Evolutionary conservation across 1,140 invertebrate species (phyloP), one percentile per base, ranked within the genome.

Genomic region (Drosophila quadrilineata): DNA sequence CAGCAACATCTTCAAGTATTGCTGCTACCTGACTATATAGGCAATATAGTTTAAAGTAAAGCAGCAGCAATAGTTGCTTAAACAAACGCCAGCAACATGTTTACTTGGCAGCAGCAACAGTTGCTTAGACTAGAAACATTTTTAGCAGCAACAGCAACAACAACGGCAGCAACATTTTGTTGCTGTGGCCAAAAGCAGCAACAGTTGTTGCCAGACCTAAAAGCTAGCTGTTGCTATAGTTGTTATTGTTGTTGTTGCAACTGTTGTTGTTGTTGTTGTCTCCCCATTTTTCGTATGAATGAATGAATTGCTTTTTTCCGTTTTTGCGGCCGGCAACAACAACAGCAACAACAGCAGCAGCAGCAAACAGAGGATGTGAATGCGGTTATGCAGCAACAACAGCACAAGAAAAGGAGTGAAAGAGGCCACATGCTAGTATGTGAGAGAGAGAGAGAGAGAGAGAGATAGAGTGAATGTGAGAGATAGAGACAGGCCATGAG

Each of bases 231-330:
- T 29, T 49, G 36, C 10, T 40, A 2, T 22, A 38, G 45, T 33
- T 17, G 35, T 46, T 46, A 6, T 9, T 21, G 16, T 9, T 21
- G 46, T 6, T 48, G 14, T 49, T 48, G 50, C 12, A 14, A 8
- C 10, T 43, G 26, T 31, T 33, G 41, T 6, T 57, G 29, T 45
- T 59, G 50, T 38, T 66, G 16, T 52, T 59, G 63, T 60, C 64
- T 67, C 64, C 64, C 58, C 64, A n/a, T 41, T 63, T 60, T 52
- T 74, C 17, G 65, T 75, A 85, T 85, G 79, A 54, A 73, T 70
- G 65, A 75, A 59, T 84, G 77, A 84, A 84, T 84, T 84, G 82
- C 77, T 85, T 77, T 84, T 82, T 84, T 85, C 77, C 77, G 77
- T 77, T 75, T 72, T 69, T n/a, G n/a, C n/a, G n/a, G n/a, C 71